Evolutionary conservation across 2,888 invertebrate genomes (phyloP).

Genomic region (Carabus problematicus): DNA sequence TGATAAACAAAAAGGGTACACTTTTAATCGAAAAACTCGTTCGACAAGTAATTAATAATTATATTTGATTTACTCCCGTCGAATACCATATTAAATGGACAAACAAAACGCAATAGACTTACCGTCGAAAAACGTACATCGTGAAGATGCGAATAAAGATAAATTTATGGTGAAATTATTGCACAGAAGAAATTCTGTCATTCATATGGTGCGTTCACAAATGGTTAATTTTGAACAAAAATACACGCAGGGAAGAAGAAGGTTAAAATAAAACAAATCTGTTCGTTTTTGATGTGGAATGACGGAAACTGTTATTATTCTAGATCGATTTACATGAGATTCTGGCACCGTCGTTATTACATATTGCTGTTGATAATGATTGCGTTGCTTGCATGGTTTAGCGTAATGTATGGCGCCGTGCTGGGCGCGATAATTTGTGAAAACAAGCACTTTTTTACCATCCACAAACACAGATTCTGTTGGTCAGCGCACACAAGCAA

Average conservation of each 20-base stretch:
- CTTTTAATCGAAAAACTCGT: too few relatives aligned
- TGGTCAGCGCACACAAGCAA: background rate
- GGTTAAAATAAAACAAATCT: too few relatives aligned
- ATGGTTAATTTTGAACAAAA: slow-evolving; percentile 18
- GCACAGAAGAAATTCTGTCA: slow-evolving; percentile 27
- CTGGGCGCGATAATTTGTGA: slow-evolving; percentile 22
- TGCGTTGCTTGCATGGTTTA: slow-evolving; percentile 17
- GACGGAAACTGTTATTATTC: too few relatives aligned
- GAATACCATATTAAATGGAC: too few relatives aligned
- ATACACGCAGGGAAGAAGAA: background rate
- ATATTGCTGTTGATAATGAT: background rate
- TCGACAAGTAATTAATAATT: too few relatives aligned
- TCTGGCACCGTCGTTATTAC: slow-evolving; percentile 1
- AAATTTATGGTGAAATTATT: slow-evolving; percentile 22
- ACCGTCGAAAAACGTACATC: too few relatives aligned
- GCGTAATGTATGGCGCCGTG: slow-evolving; percentile 23
- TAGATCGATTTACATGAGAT: background rate
- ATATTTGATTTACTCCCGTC: too few relatives aligned
- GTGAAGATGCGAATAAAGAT: background rate
- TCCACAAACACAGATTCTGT: background rate
- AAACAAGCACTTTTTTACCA: background rate
- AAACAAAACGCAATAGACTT: too few relatives aligned
- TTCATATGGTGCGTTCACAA: slow-evolving; percentile 20
- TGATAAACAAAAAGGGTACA: too few relatives aligned
- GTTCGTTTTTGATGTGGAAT: too few relatives aligned